Conservation (phyloP, 2,113 vertebrate species). For the Scomber colias region DNA sequence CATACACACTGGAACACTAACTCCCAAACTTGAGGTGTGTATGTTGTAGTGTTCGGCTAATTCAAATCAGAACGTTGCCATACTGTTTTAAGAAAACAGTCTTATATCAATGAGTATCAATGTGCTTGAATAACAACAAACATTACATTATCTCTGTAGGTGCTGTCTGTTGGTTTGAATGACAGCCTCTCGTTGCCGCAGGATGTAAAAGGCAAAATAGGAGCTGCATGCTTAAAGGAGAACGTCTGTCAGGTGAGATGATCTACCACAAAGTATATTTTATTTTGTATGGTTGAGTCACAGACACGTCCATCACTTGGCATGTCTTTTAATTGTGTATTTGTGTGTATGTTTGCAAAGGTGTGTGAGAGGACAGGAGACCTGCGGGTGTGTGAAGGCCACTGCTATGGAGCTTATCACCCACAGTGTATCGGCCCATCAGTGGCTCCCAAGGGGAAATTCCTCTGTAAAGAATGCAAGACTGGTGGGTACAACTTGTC, state of each 20-base stretch:
- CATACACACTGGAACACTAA: slow-evolving; percentile 65
- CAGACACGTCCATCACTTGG: neutral
- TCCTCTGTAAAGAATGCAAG: slow-evolving; percentile 95
- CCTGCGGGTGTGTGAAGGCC: slow-evolving; percentile 94
- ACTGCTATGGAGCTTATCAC: slow-evolving; percentile 98
- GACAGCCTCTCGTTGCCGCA: slow-evolving; percentile 82
- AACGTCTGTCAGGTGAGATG: slow-evolving; percentile 95
- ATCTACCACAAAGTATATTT: neutral
- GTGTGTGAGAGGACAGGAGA: slow-evolving; percentile 96
- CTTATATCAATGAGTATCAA: neutral
- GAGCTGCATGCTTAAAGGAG: slow-evolving; percentile 93
- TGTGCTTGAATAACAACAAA: neutral
- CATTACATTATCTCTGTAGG: slow-evolving; percentile 51
- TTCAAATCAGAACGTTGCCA: neutral
- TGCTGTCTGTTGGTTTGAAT: slow-evolving; percentile 48
- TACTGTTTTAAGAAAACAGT: neutral
- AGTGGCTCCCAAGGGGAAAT: slow-evolving; percentile 92
- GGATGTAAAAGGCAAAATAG: slow-evolving; percentile 89
- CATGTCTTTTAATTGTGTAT: neutral
- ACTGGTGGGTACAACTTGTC: slow-evolving; percentile 83
- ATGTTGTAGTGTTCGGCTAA: neutral
- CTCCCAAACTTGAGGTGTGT: slow-evolving; percentile 77
- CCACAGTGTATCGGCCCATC: slow-evolving; percentile 94
- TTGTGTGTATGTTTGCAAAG: slow-evolving; percentile 75
- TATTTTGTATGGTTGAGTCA: neutral